Base-by-base conservation (phyloP, 2,797 vertebrate genomes). In the Etheostoma perlongum region DNA sequence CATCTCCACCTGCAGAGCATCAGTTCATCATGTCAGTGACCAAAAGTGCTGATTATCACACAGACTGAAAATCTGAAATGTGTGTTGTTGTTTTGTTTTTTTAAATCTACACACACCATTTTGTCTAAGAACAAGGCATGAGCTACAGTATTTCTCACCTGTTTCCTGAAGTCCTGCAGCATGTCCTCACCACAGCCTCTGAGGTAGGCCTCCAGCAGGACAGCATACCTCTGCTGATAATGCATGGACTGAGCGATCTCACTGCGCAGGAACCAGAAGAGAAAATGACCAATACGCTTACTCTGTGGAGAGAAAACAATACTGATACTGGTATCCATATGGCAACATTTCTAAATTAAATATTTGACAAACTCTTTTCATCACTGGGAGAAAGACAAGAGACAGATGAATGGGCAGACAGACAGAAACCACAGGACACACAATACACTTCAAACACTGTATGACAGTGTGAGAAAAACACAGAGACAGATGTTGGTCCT, bases 201-300 rank as follows among this genome's bases (percentile, higher is more conserved):
- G 30, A 99, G 94, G 82, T 99, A 99, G 19, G 98, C 97, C 92
- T 99, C 98, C 5, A 99, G 93, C 79, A 99, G 95, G 65, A 99
- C 97, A 0, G 98, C 97, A 15, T 98, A 99, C 62, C 98, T 95
- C 93, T 99, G 98, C 63, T 98, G 98, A 88, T 99, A 99, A 85
- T 99, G 98, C 96, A 97, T 97, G 55, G 98, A 99, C 88, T 99
- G 97, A 27, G 97, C 97, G 10, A 99, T 99, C 94, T 99, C 98
- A 6, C 98, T 99, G 88, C 98, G 96, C 88, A 99, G 91, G 93
- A 99, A 99, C 98, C 98, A 99, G 94, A 99, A 99, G 82, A 99
- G 94, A 85, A 99, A 99, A 86, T 99, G 98, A 23, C 98, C 98
- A 0, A 99, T 99, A 58, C 98, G 95, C 88, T 99, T 99, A 90